These are phyloP conservation scores for Ptyas mucosa DNA, from an alignment of 2,113 vertebrate genomes.

Conservation along the genomic window DNA sequence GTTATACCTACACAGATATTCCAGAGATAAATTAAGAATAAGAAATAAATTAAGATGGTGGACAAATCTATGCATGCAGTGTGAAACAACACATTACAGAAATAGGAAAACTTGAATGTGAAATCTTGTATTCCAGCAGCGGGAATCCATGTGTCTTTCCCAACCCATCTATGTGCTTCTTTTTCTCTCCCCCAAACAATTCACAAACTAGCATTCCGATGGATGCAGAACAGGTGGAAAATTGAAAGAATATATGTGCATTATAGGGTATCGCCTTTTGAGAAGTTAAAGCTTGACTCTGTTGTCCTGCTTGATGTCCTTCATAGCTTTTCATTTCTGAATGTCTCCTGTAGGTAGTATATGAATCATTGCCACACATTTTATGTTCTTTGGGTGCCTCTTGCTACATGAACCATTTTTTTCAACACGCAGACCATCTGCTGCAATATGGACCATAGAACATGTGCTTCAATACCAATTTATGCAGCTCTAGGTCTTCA, in stretches of 20 bases:
- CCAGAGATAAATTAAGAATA: not conserved
- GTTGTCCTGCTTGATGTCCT: not conserved
- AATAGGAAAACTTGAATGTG: not conserved
- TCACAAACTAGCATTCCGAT: not conserved
- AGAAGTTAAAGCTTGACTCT: not conserved
- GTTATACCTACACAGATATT: not conserved
- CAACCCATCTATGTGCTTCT: not conserved
- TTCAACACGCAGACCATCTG: not conserved
- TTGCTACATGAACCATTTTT: not conserved
- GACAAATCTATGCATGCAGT: not conserved
- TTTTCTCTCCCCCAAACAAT: not conserved
- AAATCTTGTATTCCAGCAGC: not conserved
- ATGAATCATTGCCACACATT: not conserved
- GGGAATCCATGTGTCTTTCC: not conserved
- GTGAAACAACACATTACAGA: not conserved
- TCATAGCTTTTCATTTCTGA: not conserved
- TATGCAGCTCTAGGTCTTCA: not conserved
- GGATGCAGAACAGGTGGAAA: not conserved
- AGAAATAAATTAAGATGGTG: not conserved
- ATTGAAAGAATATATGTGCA: not conserved
- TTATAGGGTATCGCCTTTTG: not conserved
- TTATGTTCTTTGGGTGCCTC: not conserved
- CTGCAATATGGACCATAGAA: not conserved
- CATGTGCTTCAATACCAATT: not conserved
- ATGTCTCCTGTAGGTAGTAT: not conserved